phyloP scores from a whole-genome alignment of 2,888 invertebrate species.

The Apodemia zela region DNA sequence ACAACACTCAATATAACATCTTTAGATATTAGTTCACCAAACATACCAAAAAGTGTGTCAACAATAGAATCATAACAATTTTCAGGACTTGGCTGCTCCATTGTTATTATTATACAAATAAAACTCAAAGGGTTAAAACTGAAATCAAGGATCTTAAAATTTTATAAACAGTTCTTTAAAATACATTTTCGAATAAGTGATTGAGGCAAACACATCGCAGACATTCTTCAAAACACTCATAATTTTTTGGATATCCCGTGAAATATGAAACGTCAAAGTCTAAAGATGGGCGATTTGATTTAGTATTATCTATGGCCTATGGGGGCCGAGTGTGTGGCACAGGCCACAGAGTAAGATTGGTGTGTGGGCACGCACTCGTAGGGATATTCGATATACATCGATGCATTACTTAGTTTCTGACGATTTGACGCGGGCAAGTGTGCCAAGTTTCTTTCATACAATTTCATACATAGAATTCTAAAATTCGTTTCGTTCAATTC shows the following conservation, averaged over 20 bases:
- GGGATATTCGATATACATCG: too few species aligned
- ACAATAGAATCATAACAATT: constrained; percentile 41
- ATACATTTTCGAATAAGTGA: constrained; percentile 11
- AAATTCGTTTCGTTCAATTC: too few species aligned
- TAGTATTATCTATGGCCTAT: too few species aligned
- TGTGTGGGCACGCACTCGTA: too few species aligned
- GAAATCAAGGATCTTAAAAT: neutral
- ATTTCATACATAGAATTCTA: too few species aligned
- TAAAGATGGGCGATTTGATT: too few species aligned
- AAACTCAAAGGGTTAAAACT: neutral
- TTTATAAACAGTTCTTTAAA: constrained; percentile 16
- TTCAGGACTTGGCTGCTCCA: constrained; percentile 30
- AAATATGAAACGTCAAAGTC: too few species aligned
- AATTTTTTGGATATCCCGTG: constrained; percentile 9
- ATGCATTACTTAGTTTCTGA: too few species aligned
- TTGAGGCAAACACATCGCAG: neutral
- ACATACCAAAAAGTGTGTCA: constrained; percentile 52
- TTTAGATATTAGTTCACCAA: constrained; percentile 48
- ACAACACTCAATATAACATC: constrained; percentile 57
- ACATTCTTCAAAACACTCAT: constrained; percentile 19
- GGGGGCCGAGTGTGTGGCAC: too few species aligned
- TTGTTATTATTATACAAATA: constrained; percentile 21
- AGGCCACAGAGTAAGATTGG: too few species aligned
- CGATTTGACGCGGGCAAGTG: too few species aligned
- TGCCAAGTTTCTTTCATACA: too few species aligned